These are phyloP conservation scores for Hylaea fasciaria DNA, from an alignment of 2,888 invertebrate species.

Conservation along the genomic window DNA sequence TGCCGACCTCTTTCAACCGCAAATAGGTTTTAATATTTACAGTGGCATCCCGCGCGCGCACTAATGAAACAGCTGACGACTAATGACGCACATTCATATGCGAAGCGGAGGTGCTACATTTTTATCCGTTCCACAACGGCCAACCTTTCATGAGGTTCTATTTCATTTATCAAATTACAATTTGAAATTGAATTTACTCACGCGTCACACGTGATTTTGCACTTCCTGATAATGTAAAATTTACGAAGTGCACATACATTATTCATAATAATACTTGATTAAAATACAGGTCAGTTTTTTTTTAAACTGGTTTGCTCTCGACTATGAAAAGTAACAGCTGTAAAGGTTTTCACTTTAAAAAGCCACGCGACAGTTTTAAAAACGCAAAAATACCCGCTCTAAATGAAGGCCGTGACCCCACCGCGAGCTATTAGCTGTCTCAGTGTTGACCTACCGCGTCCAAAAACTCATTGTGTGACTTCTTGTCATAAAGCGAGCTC, in stretches of 20 bases:
- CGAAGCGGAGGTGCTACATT: constrained; percentile 41
- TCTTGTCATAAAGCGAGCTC: constrained; percentile 70
- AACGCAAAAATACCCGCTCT: constrained; percentile 54
- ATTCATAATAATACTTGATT: not conserved
- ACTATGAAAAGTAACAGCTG: not conserved
- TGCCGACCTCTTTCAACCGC: constrained; percentile 48
- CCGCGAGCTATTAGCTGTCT: constrained; percentile 75
- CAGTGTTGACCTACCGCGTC: constrained; percentile 70
- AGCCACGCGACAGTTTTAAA: constrained; percentile 48
- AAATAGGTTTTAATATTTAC: constrained; percentile 61
- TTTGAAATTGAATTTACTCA: constrained; percentile 27
- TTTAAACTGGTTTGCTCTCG: not conserved
- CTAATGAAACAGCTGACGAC: constrained; percentile 57
- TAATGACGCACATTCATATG: constrained; percentile 52
- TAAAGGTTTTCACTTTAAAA: constrained; percentile 7
- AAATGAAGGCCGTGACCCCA: constrained; percentile 78
- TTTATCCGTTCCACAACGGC: constrained; percentile 24
- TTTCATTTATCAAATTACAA: constrained; percentile 25
- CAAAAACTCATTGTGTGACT: constrained; percentile 79
- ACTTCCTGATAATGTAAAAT: constrained; percentile 12
- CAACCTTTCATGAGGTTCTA: constrained; percentile 30
- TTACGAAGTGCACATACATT: not conserved
- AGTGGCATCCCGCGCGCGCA: constrained; percentile 57
- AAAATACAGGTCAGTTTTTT: too few species aligned
- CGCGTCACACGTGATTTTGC: constrained; percentile 13